A percentile compares a stretch with the other conserved stretches of the same genome.
phyloP scores from a whole-genome alignment of 2,888 invertebrate genomes.

The Vesta saturnalis region DNA sequence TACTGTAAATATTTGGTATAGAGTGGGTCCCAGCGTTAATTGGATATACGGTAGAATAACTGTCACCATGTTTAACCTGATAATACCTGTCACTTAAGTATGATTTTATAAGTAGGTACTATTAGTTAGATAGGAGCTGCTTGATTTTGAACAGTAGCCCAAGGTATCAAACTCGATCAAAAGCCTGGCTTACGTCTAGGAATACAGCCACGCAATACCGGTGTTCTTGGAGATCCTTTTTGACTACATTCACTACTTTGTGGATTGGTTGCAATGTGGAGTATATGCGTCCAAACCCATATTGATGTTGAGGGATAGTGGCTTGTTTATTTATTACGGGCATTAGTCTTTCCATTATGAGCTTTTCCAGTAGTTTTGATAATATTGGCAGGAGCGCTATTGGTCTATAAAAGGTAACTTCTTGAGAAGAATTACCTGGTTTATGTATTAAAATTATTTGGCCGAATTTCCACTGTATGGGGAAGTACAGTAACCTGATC shows the following conservation, averaged over 20 bases:
- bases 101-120: background rate
- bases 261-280: conserved; percentile 9
- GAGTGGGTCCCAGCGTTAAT: too few relatives aligned
- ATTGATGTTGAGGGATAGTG: too few relatives aligned
- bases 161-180: background rate
- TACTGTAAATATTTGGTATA: too few relatives aligned
- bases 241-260: conserved; percentile 1
- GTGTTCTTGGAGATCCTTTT: background rate
- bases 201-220: conserved; percentile 8
- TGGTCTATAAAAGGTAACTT: background rate
- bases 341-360: background rate
- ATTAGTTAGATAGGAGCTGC: background rate
- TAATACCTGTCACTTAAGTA: background rate
- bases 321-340: background rate
- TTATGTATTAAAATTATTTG: too few relatives aligned
- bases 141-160: conserved; percentile 12
- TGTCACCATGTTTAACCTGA: too few relatives aligned
- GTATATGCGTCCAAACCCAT: background rate
- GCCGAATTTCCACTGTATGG: too few relatives aligned
- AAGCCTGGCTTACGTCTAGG: conserved; percentile 3
- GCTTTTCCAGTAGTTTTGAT: conserved; percentile 4
- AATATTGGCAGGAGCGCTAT: background rate
- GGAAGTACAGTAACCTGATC: background rate
- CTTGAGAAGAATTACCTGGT: too few relatives aligned
- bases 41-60: too few relatives aligned